phyloP scores from a whole-genome alignment of 2,888 invertebrate species.

The Rhagonycha lutea region DNA sequence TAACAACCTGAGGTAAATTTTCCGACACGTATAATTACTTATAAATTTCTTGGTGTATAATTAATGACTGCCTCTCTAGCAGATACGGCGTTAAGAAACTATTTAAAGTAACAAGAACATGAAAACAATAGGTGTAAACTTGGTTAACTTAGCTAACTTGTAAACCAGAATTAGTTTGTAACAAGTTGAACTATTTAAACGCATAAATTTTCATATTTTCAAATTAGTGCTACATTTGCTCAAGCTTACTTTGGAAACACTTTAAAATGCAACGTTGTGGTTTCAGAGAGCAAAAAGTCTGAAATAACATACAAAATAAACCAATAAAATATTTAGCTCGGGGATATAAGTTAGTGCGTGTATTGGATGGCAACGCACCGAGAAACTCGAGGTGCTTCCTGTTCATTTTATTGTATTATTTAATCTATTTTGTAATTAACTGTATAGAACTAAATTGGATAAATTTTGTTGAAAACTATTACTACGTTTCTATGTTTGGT shows the following conservation, averaged over 20 bases:
- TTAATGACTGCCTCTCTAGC: slow-evolving; percentile 6
- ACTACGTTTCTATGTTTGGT: no score
- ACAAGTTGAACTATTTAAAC: slow-evolving; percentile 31
- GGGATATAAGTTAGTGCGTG: background rate
- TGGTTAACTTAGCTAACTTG: slow-evolving; percentile 19
- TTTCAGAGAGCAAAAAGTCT: background rate
- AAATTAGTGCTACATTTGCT: slow-evolving; percentile 13
- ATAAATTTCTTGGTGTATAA: slow-evolving; percentile 7
- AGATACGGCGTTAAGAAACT: slow-evolving; percentile 18
- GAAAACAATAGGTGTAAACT: slow-evolving; percentile 23
- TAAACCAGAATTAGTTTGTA: slow-evolving; percentile 19
- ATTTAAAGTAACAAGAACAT: slow-evolving; percentile 18
- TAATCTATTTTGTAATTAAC: no score
- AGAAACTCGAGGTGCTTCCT: background rate
- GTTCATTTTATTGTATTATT: no score
- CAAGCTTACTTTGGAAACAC: background rate
- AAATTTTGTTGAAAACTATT: background rate
- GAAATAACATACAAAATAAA: background rate
- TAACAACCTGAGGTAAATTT: slow-evolving; percentile 2
- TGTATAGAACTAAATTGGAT: background rate
- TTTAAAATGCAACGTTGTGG: background rate
- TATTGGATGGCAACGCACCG: background rate
- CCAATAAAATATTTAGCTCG: background rate
- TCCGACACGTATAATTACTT: background rate
- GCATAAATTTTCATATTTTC: slow-evolving; percentile 31